Evolutionary conservation across 1,140 invertebrate genomes (phyloP).

Genomic region (Aradophagus sp.): DNA sequence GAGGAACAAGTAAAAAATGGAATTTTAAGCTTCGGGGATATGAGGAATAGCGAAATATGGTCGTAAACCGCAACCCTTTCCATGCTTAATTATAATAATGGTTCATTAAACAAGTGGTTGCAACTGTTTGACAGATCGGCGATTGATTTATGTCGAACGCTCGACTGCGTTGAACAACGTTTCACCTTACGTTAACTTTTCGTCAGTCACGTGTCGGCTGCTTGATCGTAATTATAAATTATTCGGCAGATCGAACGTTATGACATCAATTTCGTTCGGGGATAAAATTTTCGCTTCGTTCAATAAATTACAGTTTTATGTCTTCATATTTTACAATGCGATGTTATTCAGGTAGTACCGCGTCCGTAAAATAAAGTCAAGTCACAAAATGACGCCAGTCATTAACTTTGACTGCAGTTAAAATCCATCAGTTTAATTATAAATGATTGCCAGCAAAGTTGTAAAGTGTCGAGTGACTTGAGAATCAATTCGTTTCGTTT

Average conservation of each 20-base stretch:
- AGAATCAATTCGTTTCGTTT: slow-evolving; percentile 9
- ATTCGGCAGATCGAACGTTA: slow-evolving; percentile 6
- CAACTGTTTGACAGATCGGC: too few relatives aligned
- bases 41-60: too few relatives aligned
- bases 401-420: slow-evolving; percentile 17
- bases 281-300: slow-evolving; percentile 8
- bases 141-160: too few relatives aligned
- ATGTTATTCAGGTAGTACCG: slow-evolving; percentile 23
- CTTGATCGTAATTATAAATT: slow-evolving; percentile 13
- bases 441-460: slow-evolving; percentile 6
- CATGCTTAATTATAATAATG: too few relatives aligned
- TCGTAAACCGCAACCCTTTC: too few relatives aligned
- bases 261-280: slow-evolving; percentile 16
- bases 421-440: slow-evolving; percentile 35
- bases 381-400: slow-evolving; percentile 23
- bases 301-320: slow-evolving; percentile 28
- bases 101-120: too few relatives aligned
- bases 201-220: too few relatives aligned
- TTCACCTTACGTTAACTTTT: too few relatives aligned
- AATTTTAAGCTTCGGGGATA: too few relatives aligned
- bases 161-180: too few relatives aligned
- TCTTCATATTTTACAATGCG: slow-evolving; percentile 25
- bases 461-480: slow-evolving; percentile 5
- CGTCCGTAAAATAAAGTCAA: slow-evolving; percentile 22
- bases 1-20: too few relatives aligned